phyloP scores from a whole-genome alignment of 1,140 invertebrate species.

The Drosophila rhopaloa region DNA sequence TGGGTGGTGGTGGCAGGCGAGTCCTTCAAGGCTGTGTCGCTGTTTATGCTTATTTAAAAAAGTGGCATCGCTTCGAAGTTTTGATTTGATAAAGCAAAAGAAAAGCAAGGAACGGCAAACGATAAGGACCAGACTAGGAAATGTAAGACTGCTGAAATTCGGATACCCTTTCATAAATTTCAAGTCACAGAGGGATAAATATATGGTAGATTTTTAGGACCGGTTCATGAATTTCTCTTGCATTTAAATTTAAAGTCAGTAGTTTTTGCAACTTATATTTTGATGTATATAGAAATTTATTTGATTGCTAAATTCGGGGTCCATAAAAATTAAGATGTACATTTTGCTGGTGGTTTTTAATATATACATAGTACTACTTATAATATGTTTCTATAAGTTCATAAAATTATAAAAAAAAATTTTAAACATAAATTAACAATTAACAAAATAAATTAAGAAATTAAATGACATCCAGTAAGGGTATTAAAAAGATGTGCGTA shows the following conservation, averaged over 20 bases:
- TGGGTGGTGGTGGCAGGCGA: neutral
- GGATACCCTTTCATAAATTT: slow-evolving; percentile 9
- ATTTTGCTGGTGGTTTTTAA: too few relatives aligned
- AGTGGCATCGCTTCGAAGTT: slow-evolving; percentile 71
- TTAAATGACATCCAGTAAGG: neutral
- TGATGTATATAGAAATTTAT: too few relatives aligned
- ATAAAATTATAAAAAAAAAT: neutral
- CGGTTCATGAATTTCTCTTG: too few relatives aligned
- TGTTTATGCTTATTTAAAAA: slow-evolving; percentile 82
- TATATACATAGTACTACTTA: too few relatives aligned
- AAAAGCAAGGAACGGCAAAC: slow-evolving; percentile 48
- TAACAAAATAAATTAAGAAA: neutral
- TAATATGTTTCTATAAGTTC: neutral
- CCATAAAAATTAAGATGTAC: too few relatives aligned
- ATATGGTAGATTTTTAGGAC: too few relatives aligned
- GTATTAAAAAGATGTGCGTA: neutral
- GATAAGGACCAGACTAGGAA: slow-evolving; percentile 39
- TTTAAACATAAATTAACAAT: neutral
- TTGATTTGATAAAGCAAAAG: slow-evolving; percentile 77
- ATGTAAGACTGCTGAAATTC: neutral
- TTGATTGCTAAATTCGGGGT: too few relatives aligned
- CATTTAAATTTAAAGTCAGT: too few relatives aligned
- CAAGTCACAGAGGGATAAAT: neutral
- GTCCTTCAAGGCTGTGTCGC: slow-evolving; percentile 28
- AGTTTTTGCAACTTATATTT: too few relatives aligned